phyloP scores from a whole-genome alignment of 1,140 invertebrate genomes.

The Coboldia fuscipes region DNA sequence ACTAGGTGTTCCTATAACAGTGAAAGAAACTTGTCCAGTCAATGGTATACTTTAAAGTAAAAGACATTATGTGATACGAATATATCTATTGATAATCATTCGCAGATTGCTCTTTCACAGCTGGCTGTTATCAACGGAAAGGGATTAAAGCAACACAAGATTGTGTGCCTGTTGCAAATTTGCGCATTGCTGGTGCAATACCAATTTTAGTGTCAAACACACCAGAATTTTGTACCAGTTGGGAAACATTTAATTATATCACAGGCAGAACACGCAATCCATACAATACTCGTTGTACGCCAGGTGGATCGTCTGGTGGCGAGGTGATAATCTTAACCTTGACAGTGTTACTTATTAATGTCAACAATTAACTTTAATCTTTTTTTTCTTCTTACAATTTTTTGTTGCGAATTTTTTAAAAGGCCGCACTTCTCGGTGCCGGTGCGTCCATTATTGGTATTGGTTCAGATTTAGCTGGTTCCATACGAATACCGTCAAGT shows the following conservation, averaged over 20 bases:
- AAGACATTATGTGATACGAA: not conserved
- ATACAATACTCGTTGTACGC: constrained; percentile 36
- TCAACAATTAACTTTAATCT: not conserved
- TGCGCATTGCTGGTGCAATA: constrained; percentile 45
- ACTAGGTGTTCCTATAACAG: constrained; percentile 55
- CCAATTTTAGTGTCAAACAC: constrained; percentile 57
- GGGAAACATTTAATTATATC: constrained; percentile 47
- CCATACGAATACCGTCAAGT: constrained; percentile 31
- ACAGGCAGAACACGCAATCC: constrained; percentile 60
- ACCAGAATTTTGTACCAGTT: constrained; percentile 54
- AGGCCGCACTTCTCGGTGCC: constrained; percentile 42
- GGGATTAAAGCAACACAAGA: constrained; percentile 33
- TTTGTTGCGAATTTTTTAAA: constrained; percentile 4
- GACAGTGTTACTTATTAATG: not conserved
- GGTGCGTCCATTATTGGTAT: constrained; percentile 59
- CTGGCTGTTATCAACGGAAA: constrained; percentile 33
- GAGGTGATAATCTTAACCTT: constrained; percentile 26
- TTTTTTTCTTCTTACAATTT: not conserved
- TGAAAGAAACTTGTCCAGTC: constrained; percentile 48
- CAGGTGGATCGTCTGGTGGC: constrained; percentile 58
- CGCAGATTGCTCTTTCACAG: constrained; percentile 25
- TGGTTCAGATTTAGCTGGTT: constrained; percentile 71
- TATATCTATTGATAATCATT: not conserved
- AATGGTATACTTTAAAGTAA: constrained; percentile 35
- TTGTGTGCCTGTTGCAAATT: constrained; percentile 30